Percentiles rank a stretch among this genome's conserved stretches.
phyloP scores from a whole-genome alignment of 2,113 vertebrate species.

The Alces alces region DNA sequence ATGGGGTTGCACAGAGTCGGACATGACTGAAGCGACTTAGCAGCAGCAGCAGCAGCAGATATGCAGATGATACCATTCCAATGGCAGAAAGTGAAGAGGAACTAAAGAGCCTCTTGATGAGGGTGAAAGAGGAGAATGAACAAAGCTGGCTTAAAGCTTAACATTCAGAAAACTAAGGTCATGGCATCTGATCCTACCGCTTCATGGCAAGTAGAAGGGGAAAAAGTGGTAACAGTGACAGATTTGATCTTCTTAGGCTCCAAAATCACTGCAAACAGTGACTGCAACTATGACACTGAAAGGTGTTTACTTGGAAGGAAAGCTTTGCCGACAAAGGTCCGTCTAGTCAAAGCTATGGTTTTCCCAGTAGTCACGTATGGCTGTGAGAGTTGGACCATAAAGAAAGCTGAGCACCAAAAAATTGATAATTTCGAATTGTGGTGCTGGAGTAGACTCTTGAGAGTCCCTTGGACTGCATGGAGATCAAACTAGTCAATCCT shows the following conservation, averaged over 20 bases:
- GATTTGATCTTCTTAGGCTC: neutral
- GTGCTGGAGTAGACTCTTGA: neutral
- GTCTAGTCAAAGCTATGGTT: neutral
- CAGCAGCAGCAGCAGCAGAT: neutral
- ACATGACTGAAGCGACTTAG: fast-evolving
- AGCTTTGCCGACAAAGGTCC: neutral
- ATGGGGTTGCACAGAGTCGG: fast-evolving
- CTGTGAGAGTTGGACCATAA: neutral
- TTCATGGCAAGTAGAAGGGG: neutral
- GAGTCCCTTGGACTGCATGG: neutral
- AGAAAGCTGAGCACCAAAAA: neutral
- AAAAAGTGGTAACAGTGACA: neutral
- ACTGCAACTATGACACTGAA: neutral
- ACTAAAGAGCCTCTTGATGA: neutral
- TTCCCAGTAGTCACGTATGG: neutral
- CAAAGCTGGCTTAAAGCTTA: neutral
- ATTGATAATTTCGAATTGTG: neutral
- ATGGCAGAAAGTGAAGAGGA: neutral
- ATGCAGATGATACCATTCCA: neutral
- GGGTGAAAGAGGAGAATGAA: neutral
- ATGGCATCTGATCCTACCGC: neutral
- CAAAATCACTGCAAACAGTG: neutral
- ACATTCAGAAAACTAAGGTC: neutral
- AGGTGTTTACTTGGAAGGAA: neutral
- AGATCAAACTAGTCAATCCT: neutral